Base-by-base conservation (phyloP, 2,888 invertebrate genomes). In the Autographa gamma region DNA sequence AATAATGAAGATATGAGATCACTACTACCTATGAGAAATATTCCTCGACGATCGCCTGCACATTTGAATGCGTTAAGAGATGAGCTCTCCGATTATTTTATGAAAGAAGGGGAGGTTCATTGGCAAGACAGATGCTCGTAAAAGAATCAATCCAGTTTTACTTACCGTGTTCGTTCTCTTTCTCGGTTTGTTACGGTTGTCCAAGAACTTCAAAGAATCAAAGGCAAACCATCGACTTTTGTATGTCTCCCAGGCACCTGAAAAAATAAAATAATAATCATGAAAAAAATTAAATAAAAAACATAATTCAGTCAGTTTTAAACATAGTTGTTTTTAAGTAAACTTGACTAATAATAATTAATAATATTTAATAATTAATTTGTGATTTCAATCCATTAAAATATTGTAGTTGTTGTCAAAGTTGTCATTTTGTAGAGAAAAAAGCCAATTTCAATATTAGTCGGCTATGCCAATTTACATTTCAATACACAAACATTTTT, bases 401-500 rank as follows among this genome's bases (percentile, higher is more conserved):
- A 65, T 65, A 65, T 65, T 65, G 65, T 65, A 65, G 65, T 65
- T 65, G 65, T 65, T 65, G 65, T 65, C 65, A 65, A 65, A 65
- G 65, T 65, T 65, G 65, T 65, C 65, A 65, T 65, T 65, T 65
- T 65, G 65, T 65, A 65, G 65, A 65, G 65, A 65, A 65, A 65
- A 65, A 65, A 65, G 59, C 65, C 65, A 65, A 65, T 65, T 60
- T 65, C 66, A 66, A 66, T 66, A 66, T 66, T 66, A 66, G 66
- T 66, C 66, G 66, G 66, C 66, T 66, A 66, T 66, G 66, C 66
- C 66, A 66, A 66, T 66, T 66, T 66, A 66, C 66, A 66, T 66
- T 66, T 66, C 66, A 66, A 66, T 66, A 66, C 66, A 66, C 66
- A 68, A 63, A 68, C 68, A 68, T 63, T 68, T 63, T 68, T 62